A percentile compares a stretch with the other conserved stretches of the same genome.
Conservation (phyloP, 2,888 invertebrate genomes). For the Leptopilina syphax region DNA sequence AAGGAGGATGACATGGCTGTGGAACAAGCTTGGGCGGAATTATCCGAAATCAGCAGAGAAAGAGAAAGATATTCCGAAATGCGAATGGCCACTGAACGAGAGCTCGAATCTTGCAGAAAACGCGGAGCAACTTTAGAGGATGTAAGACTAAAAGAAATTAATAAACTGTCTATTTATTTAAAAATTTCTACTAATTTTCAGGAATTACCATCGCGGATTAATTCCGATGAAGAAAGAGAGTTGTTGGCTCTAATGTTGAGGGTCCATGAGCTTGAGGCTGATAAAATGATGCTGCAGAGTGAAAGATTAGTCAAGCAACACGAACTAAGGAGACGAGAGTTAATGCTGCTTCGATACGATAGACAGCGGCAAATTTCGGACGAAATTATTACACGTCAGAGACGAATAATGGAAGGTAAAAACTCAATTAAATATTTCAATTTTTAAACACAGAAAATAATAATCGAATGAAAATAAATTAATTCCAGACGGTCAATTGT, state of each 20-base stretch:
- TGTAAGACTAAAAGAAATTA: slow-evolving; percentile 77
- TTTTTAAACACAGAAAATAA: background rate
- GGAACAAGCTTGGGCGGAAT: slow-evolving; percentile 90
- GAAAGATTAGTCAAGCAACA: slow-evolving; percentile 91
- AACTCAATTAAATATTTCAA: background rate
- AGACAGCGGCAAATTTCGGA: slow-evolving; percentile 92
- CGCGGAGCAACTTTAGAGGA: slow-evolving; percentile 90
- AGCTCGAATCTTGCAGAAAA: slow-evolving; percentile 88
- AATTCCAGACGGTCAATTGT: slow-evolving; percentile 82
- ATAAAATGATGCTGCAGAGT: slow-evolving; percentile 94
- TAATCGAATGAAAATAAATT: slow-evolving; percentile 17
- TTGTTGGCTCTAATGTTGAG: slow-evolving; percentile 91
- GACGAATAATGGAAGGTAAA: slow-evolving; percentile 89
- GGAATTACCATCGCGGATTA: slow-evolving; percentile 91
- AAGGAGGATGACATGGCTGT: slow-evolving; percentile 81
- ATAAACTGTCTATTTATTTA: too few relatives aligned
- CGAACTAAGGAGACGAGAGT: slow-evolving; percentile 89
- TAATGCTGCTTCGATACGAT: slow-evolving; percentile 89
- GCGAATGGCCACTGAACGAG: slow-evolving; percentile 87
- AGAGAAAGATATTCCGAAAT: slow-evolving; percentile 89
- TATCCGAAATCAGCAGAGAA: slow-evolving; percentile 91
- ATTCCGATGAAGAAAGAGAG: slow-evolving; percentile 93
- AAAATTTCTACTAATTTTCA: background rate
- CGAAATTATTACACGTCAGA: slow-evolving; percentile 93
- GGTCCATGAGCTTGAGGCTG: slow-evolving; percentile 96